Evolutionary conservation across 2,888 invertebrate genomes (phyloP), one percentile per base, ranked within the genome.

Genomic region (Caenorhabditis afra): DNA sequence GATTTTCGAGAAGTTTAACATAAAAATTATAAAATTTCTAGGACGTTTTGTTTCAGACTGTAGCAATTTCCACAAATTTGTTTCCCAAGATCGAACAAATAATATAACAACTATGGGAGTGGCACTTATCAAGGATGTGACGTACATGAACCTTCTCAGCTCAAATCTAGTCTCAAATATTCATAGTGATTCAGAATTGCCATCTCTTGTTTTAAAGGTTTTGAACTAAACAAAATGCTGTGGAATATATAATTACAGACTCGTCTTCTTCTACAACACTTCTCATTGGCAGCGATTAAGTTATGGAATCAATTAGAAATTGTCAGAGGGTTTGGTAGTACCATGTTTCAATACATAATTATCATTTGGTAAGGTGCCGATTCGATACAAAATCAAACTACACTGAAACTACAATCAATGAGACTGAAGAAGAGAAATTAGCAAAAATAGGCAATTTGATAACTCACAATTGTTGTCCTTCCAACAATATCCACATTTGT

Each of bases 231-330:
- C 3, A 41, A 3, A 3, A 41, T 41, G 41, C 29, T 41, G 4
- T 41, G 41, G 2, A 11, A 41, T 11, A 41, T 41, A 14, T 8
- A 41, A 62, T 76, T 81, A 22, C 18, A 81, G 79, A 89, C 89
- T 16, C 85, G 89, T 18, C 83, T 89, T 12, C 74, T 89, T 10
- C 83, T 89, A 12, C 89, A 89, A 67, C 89, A 89, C 52, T 89
- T 89, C 59, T 85, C 89, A 11, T 59, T 89, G 45, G 89, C 89
- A 18, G 83, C 89, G 45, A 87, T 89, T 50, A 87, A 87, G 57
- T 50, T 89, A 49, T 81, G 79, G 55, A 62, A 75, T 44, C 86
- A 85, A 62, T 55, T 89, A 23, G 81, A 87, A 44, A 37, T 23
- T n/a, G 67, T 77, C 23, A 29, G 65, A 68, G 20, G 49, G 64